Evolutionary conservation across 1,140 invertebrate species (phyloP), one percentile per base, ranked within the genome.

Genomic region (Kradibia gibbosae): DNA sequence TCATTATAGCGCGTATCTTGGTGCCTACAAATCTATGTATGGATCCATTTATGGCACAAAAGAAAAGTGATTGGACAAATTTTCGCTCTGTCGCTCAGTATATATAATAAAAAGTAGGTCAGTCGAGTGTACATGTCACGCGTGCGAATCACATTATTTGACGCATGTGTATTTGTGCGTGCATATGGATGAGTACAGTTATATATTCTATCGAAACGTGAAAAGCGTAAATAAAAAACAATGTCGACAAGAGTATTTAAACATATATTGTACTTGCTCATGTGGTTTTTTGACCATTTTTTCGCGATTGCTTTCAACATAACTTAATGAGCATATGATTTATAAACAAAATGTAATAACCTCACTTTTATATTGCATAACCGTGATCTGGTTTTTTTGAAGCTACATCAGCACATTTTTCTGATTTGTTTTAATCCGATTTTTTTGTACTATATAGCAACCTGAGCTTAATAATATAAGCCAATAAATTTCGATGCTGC

Each of bases 41-140:
- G 22, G 3, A 17, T 13, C n/a, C 34, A 8, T 60, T 78, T 78
- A 62, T 62, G 70, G 45, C 76, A 28, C 25, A 45, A 70, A 50
- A 53, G 48, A 55, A 70, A 78, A 65, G 22, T 25, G 62, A 42
- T 70, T 25, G 62, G 72, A 57, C 31, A 57, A n/a, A 39, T 36
- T 71, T 8, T 48, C 15, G 3, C 5, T 60, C 10, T 3, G 57
- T 60, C 10, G 57, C 10, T 60, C 25, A 60, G 25, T 60, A 28
- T 13, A 60, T 60, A 31, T 3, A 31, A 28, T 20, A 65, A 65
- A 34, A 77, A 65, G 75, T 77, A 36, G 76, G 76, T 78, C 76
- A 42, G 31, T 39, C 22, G 22, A 70, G 31, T 34, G 45, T 65
- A 53, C 62, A n/a, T 42, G 76, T 36, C 28, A 67, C 45, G 34